Evolutionary conservation across 2,113 vertebrate species (phyloP).

Genomic region (Corythaixoides concolor): DNA sequence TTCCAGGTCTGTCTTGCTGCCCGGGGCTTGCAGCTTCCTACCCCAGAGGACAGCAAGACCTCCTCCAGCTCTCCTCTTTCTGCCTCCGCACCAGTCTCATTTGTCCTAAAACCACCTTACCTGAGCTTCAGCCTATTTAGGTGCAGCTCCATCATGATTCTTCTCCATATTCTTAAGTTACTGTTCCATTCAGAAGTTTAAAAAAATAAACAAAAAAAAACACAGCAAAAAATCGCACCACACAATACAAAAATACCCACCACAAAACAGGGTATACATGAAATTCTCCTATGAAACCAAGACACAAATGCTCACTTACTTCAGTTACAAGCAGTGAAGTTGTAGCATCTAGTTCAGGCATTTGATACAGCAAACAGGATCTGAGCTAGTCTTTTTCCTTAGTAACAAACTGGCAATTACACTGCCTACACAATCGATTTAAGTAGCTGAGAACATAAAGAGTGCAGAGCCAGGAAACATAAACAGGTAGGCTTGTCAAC

Average conservation of each 20-base stretch:
- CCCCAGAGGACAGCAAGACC: neutral
- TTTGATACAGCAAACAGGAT: neutral
- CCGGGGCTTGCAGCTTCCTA: neutral
- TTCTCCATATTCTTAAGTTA: neutral
- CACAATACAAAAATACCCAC: rapidly evolving
- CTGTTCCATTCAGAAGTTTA: neutral
- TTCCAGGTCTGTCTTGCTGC: neutral
- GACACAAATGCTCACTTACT: neutral
- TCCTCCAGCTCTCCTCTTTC: neutral
- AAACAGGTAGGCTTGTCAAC: neutral
- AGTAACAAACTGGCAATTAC: neutral
- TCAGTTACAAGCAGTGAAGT: neutral
- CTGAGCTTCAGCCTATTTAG: neutral
- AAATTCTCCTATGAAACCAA: neutral
- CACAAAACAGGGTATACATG: neutral
- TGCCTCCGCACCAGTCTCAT: rapidly evolving
- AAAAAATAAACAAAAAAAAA: neutral
- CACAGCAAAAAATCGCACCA: neutral
- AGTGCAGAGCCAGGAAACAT: neutral
- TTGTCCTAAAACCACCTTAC: neutral
- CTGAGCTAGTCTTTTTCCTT: neutral
- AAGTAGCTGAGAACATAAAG: neutral
- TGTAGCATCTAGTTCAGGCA: neutral
- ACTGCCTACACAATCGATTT: neutral
- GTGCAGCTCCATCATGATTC: neutral